Evolutionary conservation across 2,888 invertebrate species (phyloP), one percentile per base, ranked within the genome.

Genomic region (Acrobasis repandana): DNA sequence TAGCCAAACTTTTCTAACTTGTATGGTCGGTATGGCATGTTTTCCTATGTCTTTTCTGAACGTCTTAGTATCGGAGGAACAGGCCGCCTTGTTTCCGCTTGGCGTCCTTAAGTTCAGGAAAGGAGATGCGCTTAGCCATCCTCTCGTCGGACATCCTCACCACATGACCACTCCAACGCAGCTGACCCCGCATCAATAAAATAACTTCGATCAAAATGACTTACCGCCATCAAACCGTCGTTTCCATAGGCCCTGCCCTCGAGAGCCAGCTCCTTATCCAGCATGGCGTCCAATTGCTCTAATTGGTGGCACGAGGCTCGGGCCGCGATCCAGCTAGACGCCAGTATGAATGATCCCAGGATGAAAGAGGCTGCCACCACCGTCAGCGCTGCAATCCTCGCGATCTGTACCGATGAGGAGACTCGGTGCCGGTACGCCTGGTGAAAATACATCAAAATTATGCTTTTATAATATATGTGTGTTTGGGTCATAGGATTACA

Each of bases 401-500:
- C 96, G 66, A 97, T 96, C 90, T 97, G 97, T 65, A 97, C 96
- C 58, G 97, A 94, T 52, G 95, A 94, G 63, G 96, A 95, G 71
- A 93, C 93, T 75, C 94, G 93, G 63, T 90, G 89, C 80, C 96
- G 95, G 90, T 97, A 97, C 58, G 97, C 97, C 97, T 97, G 92
- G 10, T 73, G 71, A 67, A 63, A 50, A 68, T 50, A 65, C 60
- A 61, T 63, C 16, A 52, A 20, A 33, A 9, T 52, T n/a, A n/a
- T n/a, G n/a, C n/a, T 0, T 15, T 36, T 34, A 52, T 28, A 28
- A 28, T 28, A 28, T n/a, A n/a, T n/a, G n/a, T n/a, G n/a, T n/a
- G n/a, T n/a, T n/a, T n/a, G n/a, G n/a, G n/a, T n/a, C n/a, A n/a
- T n/a, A n/a, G n/a, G n/a, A n/a, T n/a, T n/a, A n/a, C n/a, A n/a